Evolutionary conservation across 2,888 invertebrate genomes (phyloP).

Genomic region (Rhimphoctona megacephalus): DNA sequence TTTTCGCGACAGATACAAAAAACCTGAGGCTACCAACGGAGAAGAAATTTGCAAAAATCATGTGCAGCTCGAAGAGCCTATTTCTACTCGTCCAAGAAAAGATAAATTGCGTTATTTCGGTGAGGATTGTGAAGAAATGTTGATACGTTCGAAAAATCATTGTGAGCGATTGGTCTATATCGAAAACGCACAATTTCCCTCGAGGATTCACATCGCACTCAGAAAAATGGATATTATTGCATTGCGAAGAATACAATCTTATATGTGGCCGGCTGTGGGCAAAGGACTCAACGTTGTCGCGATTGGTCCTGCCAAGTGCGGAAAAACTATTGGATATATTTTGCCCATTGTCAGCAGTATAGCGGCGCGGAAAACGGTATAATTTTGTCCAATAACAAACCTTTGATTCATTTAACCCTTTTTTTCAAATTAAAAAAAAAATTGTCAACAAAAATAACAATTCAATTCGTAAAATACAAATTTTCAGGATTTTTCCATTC

Average conservation of each 20-base stretch:
- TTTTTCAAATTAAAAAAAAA: background rate
- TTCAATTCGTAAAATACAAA: background rate
- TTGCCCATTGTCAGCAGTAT: slow-evolving; percentile 89
- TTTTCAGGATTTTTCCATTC: background rate
- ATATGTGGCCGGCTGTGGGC: slow-evolving; percentile 90
- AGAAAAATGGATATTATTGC: slow-evolving; percentile 82
- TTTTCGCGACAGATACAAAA: slow-evolving; percentile 18
- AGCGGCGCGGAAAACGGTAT: slow-evolving; percentile 73
- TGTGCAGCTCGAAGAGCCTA: background rate
- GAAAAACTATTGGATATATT: slow-evolving; percentile 90
- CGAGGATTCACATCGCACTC: slow-evolving; percentile 73
- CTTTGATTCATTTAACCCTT: background rate
- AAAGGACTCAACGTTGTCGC: slow-evolving; percentile 89
- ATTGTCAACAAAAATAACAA: background rate
- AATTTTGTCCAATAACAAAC: background rate
- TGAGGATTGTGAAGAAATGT: slow-evolving; percentile 72
- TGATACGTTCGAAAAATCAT: slow-evolving; percentile 74
- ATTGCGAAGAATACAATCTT: slow-evolving; percentile 88
- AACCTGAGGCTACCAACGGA: background rate
- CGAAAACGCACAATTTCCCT: slow-evolving; percentile 76
- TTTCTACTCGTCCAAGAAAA: slow-evolving; percentile 19
- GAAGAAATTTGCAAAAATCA: background rate
- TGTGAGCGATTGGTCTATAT: slow-evolving; percentile 74
- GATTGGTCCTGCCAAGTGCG: slow-evolving; percentile 87
- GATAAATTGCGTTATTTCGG: slow-evolving; percentile 62